phyloP scores from a whole-genome alignment of 2,113 vertebrate species.

The Paramisgurnus dabryanus region DNA sequence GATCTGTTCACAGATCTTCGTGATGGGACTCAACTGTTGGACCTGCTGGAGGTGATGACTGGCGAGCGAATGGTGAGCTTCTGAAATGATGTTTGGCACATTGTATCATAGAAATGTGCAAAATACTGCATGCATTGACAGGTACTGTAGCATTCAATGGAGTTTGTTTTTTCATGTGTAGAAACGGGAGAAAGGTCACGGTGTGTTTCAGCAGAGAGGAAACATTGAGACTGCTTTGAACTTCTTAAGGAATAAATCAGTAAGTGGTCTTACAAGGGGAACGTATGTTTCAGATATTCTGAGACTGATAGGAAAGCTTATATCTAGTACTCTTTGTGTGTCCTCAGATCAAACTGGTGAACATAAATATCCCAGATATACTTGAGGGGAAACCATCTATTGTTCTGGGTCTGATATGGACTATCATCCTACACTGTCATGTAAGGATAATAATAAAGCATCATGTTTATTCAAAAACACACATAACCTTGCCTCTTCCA shows the following conservation, averaged over 20 bases:
- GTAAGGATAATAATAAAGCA: constrained; percentile 73
- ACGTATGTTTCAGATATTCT: no score
- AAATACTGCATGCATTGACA: neutral
- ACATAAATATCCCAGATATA: constrained; percentile 91
- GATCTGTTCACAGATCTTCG: constrained; percentile 86
- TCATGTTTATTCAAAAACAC: neutral
- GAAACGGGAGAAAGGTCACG: constrained; percentile 85
- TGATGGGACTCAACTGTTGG: constrained; percentile 83
- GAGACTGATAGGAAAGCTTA: no score
- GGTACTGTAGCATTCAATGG: neutral
- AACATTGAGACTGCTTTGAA: constrained; percentile 87
- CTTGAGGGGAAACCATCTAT: constrained; percentile 89
- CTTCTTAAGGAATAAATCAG: constrained; percentile 85
- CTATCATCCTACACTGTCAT: constrained; percentile 91
- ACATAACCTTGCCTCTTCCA: no score
- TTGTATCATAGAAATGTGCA: neutral
- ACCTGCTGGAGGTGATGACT: constrained; percentile 90
- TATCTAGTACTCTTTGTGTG: neutral
- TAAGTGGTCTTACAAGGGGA: constrained; percentile 57
- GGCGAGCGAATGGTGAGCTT: constrained; percentile 85
- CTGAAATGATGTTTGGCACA: neutral
- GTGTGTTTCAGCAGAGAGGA: constrained; percentile 85
- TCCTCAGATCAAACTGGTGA: constrained; percentile 88
- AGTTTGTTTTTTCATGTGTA: constrained; percentile 59
- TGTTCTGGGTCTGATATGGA: constrained; percentile 91